Conservation (phyloP, 2,797 vertebrate genomes). For the Octomys mimax region DNA sequence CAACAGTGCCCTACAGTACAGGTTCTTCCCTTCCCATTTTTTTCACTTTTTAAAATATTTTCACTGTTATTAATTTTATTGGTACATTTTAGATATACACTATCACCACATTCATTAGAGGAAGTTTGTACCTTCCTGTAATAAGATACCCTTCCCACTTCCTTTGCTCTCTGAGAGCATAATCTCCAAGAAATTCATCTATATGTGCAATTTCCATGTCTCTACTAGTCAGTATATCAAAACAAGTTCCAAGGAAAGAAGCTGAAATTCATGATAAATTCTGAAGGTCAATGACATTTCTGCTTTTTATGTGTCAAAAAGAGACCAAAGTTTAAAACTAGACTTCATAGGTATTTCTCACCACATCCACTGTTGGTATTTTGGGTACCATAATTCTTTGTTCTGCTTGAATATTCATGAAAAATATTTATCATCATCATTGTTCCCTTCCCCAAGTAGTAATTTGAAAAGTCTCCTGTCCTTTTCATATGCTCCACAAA, state of each 20-base stretch:
- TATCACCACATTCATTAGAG: too few species aligned
- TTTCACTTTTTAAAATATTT: background rate
- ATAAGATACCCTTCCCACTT: background rate
- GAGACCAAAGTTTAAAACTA: background rate
- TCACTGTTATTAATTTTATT: too few species aligned
- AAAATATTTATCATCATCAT: background rate
- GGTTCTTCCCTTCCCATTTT: background rate
- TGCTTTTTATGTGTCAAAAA: background rate
- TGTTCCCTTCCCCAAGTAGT: background rate
- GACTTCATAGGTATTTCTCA: background rate
- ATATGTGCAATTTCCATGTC: background rate
- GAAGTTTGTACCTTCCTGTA: too few species aligned
- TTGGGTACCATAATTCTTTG: background rate
- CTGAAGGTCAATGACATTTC: background rate
- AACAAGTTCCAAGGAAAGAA: slow-evolving; percentile 36
- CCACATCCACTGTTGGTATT: background rate
- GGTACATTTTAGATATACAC: too few species aligned
- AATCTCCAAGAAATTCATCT: background rate
- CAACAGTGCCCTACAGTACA: background rate
- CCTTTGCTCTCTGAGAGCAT: background rate
- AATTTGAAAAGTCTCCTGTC: slow-evolving; percentile 4
- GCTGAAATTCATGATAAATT: background rate
- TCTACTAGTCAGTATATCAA: background rate
- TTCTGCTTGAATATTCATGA: background rate
- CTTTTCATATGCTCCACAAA: background rate